Percentiles rank a stretch among this genome's conserved stretches.
phyloP scores from a whole-genome alignment of 1,140 invertebrate genomes.

The Neodiprion virginianus region DNA sequence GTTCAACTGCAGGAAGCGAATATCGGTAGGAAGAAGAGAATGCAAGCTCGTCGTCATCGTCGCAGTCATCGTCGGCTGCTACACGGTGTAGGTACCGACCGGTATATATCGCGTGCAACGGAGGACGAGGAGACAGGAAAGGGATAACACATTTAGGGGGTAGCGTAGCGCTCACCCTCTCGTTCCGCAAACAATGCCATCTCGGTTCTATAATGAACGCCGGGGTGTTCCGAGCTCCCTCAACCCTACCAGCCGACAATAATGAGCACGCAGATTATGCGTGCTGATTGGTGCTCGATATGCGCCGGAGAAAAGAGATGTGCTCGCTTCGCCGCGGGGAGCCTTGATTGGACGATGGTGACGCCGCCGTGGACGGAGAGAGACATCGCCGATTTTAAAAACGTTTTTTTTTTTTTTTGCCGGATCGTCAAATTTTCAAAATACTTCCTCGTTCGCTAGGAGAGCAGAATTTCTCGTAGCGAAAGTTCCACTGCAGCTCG shows the following conservation, averaged over 20 bases:
- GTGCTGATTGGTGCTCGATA: slow-evolving; percentile 57
- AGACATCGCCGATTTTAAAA: no score
- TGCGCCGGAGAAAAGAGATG: not conserved
- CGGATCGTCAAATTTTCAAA: no score
- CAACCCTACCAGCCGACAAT: slow-evolving; percentile 40
- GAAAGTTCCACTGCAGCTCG: no score
- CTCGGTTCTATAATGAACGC: slow-evolving; percentile 61
- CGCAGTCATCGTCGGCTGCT: not conserved
- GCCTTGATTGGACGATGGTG: no score
- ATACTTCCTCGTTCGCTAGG: no score
- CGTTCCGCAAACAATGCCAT: slow-evolving; percentile 62
- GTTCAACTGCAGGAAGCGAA: no score
- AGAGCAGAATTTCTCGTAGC: no score
- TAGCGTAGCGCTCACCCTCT: slow-evolving; percentile 52
- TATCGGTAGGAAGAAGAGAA: not conserved
- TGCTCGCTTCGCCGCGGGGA: no score
- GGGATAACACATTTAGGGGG: slow-evolving; percentile 23
- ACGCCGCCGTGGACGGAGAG: no score
- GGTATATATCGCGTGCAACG: not conserved
- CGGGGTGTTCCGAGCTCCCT: not conserved
- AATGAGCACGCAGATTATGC: slow-evolving; percentile 62
- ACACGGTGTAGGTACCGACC: no score
- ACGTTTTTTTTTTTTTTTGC: no score
- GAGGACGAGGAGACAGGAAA: not conserved
- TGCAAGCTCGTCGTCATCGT: not conserved